Conservation (phyloP, 2,888 invertebrate genomes). For the Diarsia mendica region DNA sequence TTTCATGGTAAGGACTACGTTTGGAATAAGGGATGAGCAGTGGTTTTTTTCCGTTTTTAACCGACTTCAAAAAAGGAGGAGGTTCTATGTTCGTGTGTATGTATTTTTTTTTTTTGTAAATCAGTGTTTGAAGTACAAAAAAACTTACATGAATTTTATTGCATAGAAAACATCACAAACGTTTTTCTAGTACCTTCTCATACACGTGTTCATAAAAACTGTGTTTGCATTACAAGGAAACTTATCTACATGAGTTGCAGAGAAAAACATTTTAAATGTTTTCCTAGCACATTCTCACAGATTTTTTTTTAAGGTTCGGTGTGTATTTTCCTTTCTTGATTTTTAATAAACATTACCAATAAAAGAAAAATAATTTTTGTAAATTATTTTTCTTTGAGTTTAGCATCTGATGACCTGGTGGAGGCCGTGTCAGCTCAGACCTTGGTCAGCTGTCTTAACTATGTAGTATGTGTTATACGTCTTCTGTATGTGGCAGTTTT, state of each 20-base stretch:
- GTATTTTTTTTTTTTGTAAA: too few relatives aligned
- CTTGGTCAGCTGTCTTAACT: not conserved
- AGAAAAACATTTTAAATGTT: not conserved
- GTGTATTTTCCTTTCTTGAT: not conserved
- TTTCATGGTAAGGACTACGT: conserved; percentile 7
- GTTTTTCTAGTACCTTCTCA: too few relatives aligned
- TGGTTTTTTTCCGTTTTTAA: too few relatives aligned
- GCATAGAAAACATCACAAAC: not conserved
- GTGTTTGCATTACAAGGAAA: not conserved
- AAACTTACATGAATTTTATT: not conserved
- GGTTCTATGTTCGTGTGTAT: too few relatives aligned
- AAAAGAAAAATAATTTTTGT: not conserved
- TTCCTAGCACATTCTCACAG: not conserved
- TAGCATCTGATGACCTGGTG: conserved; percentile 1
- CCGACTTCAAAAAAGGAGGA: too few relatives aligned
- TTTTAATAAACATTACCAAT: not conserved
- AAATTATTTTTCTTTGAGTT: not conserved
- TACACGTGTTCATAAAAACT: not conserved
- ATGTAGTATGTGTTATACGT: not conserved
- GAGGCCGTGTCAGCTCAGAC: conserved; percentile 7
- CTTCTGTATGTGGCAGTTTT: not conserved
- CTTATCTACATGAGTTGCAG: not conserved
- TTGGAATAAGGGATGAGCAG: not conserved
- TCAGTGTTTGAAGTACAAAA: not conserved
- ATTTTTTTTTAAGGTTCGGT: not conserved